phyloP scores from a whole-genome alignment of 2,797 vertebrate genomes.

The Eulemur coronatus region DNA sequence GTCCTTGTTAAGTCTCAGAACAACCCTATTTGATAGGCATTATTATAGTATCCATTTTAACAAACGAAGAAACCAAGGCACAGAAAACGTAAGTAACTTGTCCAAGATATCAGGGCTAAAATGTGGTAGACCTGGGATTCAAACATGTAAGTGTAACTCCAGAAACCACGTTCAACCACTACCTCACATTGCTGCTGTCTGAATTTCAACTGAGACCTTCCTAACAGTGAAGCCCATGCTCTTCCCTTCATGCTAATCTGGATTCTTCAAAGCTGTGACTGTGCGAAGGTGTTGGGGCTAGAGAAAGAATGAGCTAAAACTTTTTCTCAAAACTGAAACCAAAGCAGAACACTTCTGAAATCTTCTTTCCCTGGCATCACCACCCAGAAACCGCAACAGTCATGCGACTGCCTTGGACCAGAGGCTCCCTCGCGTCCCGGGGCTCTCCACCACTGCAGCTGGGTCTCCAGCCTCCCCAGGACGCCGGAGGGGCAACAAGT shows the following conservation, averaged over 20 bases:
- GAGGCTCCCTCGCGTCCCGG: not conserved
- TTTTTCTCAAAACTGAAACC: not conserved
- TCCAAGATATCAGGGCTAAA: not conserved
- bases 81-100: not conserved
- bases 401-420: not conserved
- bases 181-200: not conserved
- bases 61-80: not conserved
- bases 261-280: not conserved
- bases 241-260: not conserved
- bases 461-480: not conserved
- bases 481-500: fast-evolving
- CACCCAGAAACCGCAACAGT: not conserved
- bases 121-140: not conserved
- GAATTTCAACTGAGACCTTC: not conserved
- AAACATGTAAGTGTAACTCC: not conserved
- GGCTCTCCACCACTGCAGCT: not conserved
- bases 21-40: not conserved
- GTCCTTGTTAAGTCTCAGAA: not conserved
- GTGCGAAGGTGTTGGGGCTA: not conserved
- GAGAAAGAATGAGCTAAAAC: not conserved
- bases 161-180: not conserved
- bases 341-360: not conserved
- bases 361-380: not conserved
- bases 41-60: not conserved
- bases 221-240: not conserved